A percentile compares a stretch with the other conserved stretches of the same genome.
Evolutionary conservation across 2,888 invertebrate species (phyloP).

Genomic region (Argyra leucocephala): DNA sequence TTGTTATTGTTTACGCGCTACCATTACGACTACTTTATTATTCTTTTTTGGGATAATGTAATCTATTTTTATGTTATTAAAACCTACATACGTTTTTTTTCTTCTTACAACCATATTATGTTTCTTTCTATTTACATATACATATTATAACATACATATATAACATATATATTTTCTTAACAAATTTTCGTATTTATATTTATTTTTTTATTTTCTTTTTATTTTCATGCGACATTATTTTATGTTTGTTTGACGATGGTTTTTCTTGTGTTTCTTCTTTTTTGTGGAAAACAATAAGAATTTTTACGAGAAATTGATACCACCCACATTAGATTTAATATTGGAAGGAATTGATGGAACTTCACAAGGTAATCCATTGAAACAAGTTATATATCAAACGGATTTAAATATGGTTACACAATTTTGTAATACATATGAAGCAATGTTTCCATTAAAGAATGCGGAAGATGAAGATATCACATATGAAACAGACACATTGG

Average conservation of each 20-base stretch:
- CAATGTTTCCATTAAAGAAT: conserved; percentile 45
- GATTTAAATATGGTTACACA: conserved; percentile 80
- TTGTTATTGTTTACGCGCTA: too few species aligned
- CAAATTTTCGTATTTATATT: not conserved
- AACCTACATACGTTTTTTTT: too few species aligned
- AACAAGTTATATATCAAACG: conserved; percentile 74
- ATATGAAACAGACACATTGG: conserved; percentile 51
- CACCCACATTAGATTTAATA: conserved; percentile 60
- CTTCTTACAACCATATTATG: not conserved
- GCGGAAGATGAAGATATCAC: conserved; percentile 35
- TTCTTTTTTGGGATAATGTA: too few species aligned
- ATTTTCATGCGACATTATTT: not conserved
- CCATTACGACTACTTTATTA: too few species aligned
- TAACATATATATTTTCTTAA: not conserved
- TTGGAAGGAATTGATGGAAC: conserved; percentile 65
- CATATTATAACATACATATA: not conserved
- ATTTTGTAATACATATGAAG: conserved; percentile 69
- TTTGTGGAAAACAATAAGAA: conserved; percentile 30
- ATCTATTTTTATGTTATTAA: too few species aligned
- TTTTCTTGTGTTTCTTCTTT: conserved; percentile 7
- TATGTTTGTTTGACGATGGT: not conserved
- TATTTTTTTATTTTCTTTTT: not conserved
- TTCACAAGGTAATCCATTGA: conserved; percentile 62
- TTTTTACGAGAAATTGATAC: conserved; percentile 68
- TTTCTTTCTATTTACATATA: not conserved